Conservation (phyloP, 2,888 invertebrate species). For the Plusia festucae region DNA sequence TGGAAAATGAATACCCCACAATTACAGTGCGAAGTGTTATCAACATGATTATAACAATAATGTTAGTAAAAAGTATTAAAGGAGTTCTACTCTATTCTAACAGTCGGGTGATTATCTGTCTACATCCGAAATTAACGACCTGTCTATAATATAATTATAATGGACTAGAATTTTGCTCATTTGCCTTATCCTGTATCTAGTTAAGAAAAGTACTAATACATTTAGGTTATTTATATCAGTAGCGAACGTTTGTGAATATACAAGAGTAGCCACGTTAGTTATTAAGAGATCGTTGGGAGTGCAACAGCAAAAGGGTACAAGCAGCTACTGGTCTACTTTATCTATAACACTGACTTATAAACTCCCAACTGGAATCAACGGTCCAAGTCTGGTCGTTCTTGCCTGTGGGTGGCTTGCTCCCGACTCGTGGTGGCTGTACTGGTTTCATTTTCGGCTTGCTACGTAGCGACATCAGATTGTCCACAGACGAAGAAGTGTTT, state of each 20-base stretch:
- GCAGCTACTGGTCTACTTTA: constrained; percentile 57
- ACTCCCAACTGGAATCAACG: constrained; percentile 97
- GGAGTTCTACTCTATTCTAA: background rate
- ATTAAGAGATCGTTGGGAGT: constrained; percentile 39
- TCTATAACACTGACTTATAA: constrained; percentile 91
- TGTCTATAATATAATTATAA: no score
- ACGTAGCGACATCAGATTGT: constrained; percentile 90
- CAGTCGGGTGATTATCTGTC: background rate
- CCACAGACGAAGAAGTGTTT: constrained; percentile 91
- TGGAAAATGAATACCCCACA: background rate
- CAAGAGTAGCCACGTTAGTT: background rate
- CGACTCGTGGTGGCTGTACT: constrained; percentile 92
- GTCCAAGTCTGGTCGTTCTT: constrained; percentile 92
- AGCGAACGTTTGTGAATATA: background rate
- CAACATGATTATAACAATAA: background rate
- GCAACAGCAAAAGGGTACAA: constrained; percentile 43
- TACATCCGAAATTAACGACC: background rate
- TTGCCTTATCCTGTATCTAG: no score
- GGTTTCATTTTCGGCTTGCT: constrained; percentile 91
- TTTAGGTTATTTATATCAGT: background rate
- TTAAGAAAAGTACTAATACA: no score
- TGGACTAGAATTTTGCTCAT: no score
- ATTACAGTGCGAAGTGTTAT: background rate
- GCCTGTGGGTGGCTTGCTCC: constrained; percentile 81
- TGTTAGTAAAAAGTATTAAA: background rate